Evolutionary conservation across 1,140 invertebrate species (phyloP), one percentile per base, ranked within the genome.

Genomic region (Drosophila azteca): DNA sequence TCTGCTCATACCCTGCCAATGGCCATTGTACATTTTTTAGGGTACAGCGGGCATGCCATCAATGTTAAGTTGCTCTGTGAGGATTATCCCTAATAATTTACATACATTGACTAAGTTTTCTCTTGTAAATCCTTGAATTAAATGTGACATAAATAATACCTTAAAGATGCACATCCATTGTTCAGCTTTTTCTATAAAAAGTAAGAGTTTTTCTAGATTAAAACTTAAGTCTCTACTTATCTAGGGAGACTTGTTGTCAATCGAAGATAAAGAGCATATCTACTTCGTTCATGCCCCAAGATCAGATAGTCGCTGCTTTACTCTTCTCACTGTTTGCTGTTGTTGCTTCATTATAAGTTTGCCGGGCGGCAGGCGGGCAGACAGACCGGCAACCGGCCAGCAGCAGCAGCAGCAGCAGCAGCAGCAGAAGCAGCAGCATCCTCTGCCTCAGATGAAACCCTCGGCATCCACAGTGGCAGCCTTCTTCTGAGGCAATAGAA

Each of bases 331-430:
- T 44, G 8, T 39, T 55, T 35, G 50, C 35, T 75, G 51, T 73
- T 77, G 68, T 73, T 79, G 77, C 67, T 63, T 85, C 64, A 80
- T 81, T 85, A 85, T 80, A 85, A 62, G 66, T 64, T 68, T 31
- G 43, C 71, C 63, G 41, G 69, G 71, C 80, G 50, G 46, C 68
- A 77, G 72, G 44, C 66, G 41, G 48, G 54, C 80, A 74, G 79
- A 78, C 62, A 73, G 58, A 46, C 48, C 68, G 63, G 79, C 79
- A 79, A 71, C 57, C 29, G 52, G 41, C 46, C 46, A 45, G 41
- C 59, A 62, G 58, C 60, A 44, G 22, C 26, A 29, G 24, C 17
- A 20, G n/a, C 13, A 71, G 31, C 55, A 35, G 31, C 24, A 49
- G 17, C 22, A 52, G 58, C 60, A 44, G 29, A 11, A 26, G 24